Percentiles rank a stretch among this genome's conserved stretches.
Evolutionary conservation across 1,140 invertebrate genomes (phyloP).

Genomic region (Phocides pigmalion): DNA sequence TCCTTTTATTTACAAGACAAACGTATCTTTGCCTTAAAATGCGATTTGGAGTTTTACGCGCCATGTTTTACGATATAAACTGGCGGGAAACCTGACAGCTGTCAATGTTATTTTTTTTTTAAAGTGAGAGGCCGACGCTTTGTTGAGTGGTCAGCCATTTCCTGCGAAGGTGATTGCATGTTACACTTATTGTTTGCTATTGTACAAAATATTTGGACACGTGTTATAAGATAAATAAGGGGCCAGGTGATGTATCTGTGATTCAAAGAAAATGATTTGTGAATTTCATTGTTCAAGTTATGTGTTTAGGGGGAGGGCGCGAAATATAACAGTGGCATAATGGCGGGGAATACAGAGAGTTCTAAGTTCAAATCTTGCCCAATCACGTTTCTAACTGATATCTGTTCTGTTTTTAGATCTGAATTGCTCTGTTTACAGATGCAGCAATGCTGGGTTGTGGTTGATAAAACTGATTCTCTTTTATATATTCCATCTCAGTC

Average conservation of each 20-base stretch:
- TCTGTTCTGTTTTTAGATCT: no score
- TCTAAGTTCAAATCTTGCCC: no score
- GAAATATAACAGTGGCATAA: not conserved
- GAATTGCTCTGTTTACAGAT: no score
- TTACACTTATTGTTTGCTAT: constrained; percentile 38
- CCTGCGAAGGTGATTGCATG: constrained; percentile 43
- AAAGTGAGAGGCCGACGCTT: constrained; percentile 30
- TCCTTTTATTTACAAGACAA: constrained; percentile 43
- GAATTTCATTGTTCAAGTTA: constrained; percentile 17
- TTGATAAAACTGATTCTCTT: no score
- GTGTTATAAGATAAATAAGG: constrained; percentile 44
- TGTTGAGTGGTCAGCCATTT: constrained; percentile 44
- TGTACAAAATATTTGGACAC: constrained; percentile 41
- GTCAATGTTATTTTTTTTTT: constrained; percentile 43
- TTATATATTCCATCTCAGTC: no score
- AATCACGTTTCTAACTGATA: not conserved
- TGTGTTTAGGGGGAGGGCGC: not conserved
- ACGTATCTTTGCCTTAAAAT: constrained; percentile 30
- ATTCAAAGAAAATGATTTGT: constrained; percentile 10
- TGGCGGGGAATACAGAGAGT: no score
- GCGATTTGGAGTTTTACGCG: constrained; percentile 18
- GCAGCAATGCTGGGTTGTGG: no score
- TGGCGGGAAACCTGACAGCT: constrained; percentile 50
- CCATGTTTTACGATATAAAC: constrained; percentile 12
- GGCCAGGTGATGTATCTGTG: constrained; percentile 35